A percentile compares a stretch with the other conserved stretches of the same genome.
Evolutionary conservation across 2,113 vertebrate genomes (phyloP).

Genomic region (Tenrec ecaudatus): DNA sequence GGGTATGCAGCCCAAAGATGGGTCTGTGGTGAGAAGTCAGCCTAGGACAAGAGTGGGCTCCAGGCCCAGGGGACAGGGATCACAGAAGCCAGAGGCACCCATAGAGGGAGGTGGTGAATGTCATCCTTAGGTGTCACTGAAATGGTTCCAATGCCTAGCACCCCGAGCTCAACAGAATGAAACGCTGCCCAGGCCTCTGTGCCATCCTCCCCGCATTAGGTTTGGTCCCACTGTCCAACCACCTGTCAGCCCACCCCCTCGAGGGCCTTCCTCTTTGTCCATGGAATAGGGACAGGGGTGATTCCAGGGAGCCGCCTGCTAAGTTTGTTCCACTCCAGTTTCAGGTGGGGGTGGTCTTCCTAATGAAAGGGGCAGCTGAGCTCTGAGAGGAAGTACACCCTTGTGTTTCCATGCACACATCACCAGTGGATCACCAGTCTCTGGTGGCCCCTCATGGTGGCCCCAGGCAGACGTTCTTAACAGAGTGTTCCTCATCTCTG

Average conservation of each 20-base stretch:
- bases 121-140: too few relatives aligned
- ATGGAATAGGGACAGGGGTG: not conserved
- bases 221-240: too few relatives aligned
- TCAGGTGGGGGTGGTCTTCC: not conserved
- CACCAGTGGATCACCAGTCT: not conserved
- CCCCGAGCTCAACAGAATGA: too few relatives aligned
- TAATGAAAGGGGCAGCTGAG: not conserved
- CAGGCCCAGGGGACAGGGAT: not conserved
- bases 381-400: accelerated
- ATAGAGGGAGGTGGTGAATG: too few relatives aligned
- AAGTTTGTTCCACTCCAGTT: not conserved
- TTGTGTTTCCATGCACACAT: not conserved
- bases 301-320: not conserved
- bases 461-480: not conserved
- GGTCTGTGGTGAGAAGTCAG: not conserved
- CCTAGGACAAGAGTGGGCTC: not conserved
- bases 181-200: too few relatives aligned
- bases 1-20: not conserved
- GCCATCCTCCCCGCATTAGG: too few relatives aligned
- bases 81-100: not conserved
- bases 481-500: not conserved
- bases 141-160: too few relatives aligned
- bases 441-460: not conserved
- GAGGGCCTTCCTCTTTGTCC: not conserved
- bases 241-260: too few relatives aligned